Evolutionary conservation across 2,797 vertebrate species (phyloP).

Genomic region (Diceros bicornis): DNA sequence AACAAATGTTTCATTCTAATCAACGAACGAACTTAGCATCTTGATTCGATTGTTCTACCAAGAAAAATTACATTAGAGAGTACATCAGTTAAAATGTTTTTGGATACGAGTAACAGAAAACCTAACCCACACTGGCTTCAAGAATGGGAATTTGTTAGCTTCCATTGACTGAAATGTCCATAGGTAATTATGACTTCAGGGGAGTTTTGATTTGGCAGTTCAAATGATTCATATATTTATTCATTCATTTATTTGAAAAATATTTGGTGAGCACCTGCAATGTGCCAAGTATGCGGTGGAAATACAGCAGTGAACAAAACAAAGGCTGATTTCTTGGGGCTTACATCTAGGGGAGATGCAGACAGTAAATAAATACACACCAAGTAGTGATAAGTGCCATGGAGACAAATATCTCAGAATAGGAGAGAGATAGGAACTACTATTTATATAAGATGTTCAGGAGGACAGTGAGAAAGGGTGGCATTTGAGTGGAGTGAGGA

Average conservation of each 20-base stretch:
- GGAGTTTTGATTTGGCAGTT: background rate
- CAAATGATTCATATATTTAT: background rate
- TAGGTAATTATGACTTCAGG: slow-evolving; percentile 5
- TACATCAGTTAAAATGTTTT: background rate
- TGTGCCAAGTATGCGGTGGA: background rate
- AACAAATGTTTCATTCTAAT: slow-evolving; percentile 8
- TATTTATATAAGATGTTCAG: background rate
- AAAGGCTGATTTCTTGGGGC: background rate
- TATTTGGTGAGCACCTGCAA: background rate
- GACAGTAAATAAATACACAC: background rate
- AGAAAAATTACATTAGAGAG: background rate
- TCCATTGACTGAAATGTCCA: background rate
- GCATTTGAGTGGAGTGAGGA: background rate
- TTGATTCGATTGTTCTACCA: background rate
- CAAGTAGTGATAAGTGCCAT: background rate
- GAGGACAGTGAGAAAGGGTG: background rate
- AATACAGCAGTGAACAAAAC: background rate
- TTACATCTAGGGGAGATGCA: background rate
- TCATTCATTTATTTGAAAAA: slow-evolving; percentile 38
- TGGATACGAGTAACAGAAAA: background rate
- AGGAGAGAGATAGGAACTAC: background rate
- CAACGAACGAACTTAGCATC: background rate
- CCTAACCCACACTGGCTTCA: background rate
- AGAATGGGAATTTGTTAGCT: background rate
- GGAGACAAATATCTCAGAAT: background rate